Conservation (phyloP, 2,797 vertebrate species). For the Odontamblyopus lacepedii region DNA sequence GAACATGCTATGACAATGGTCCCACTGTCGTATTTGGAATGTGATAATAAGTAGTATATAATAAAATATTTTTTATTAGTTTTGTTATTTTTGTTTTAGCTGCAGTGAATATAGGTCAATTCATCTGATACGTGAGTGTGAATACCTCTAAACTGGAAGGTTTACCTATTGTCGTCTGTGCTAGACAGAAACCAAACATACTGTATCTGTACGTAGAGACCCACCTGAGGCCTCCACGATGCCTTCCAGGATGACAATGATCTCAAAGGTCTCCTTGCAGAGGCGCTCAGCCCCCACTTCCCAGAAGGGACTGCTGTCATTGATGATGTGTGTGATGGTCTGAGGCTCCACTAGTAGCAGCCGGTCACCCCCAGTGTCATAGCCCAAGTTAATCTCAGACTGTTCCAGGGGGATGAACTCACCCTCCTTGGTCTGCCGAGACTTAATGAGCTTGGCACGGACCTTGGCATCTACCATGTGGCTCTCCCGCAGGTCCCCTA, state of each 20-base stretch:
- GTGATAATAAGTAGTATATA: not conserved
- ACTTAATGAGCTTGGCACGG: conserved; percentile 84
- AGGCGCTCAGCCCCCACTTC: conserved; percentile 72
- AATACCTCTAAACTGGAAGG: no score
- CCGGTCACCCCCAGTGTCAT: conserved; percentile 80
- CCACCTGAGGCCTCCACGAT: conserved; percentile 85
- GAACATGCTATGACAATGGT: not conserved
- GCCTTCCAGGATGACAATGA: conserved; percentile 85
- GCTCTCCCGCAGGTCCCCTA: conserved; percentile 82
- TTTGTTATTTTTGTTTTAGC: no score
- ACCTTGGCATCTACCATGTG: conserved; percentile 89
- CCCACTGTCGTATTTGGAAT: not conserved
- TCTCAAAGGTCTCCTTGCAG: conserved; percentile 79
- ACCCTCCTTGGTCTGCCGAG: conserved; percentile 82
- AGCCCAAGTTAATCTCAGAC: conserved; percentile 85
- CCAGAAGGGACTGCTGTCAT: conserved; percentile 82
- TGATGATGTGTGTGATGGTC: conserved; percentile 82
- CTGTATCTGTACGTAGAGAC: conserved; percentile 12
- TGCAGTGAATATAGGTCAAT: not conserved
- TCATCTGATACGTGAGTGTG: not conserved
- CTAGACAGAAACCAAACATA: no score
- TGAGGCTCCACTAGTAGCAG: conserved; percentile 85
- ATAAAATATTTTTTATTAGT: no score
- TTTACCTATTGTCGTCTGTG: no score
- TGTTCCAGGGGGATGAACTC: conserved; percentile 87